phyloP scores from a whole-genome alignment of 2,113 vertebrate species.

The Corythoichthys intestinalis region DNA sequence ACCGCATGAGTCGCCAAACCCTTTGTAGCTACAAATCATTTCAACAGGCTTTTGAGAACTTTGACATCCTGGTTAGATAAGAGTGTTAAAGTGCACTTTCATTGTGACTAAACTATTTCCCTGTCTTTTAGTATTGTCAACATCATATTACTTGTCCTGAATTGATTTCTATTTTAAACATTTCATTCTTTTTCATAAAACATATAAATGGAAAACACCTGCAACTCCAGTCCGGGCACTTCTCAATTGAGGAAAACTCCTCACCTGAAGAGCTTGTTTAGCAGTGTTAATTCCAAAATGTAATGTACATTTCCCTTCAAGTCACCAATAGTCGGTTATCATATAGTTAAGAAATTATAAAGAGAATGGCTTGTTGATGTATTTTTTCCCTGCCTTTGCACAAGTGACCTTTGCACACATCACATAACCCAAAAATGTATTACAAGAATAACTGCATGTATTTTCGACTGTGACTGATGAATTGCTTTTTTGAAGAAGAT shows the following conservation, averaged over 20 bases:
- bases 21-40: neutral
- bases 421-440: neutral
- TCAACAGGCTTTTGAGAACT: neutral
- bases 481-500: neutral
- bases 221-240: constrained; percentile 1
- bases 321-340: neutral
- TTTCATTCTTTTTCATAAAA: neutral
- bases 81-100: neutral
- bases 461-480: neutral
- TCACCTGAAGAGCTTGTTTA: neutral
- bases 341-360: no score
- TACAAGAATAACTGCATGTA: neutral
- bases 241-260: neutral
- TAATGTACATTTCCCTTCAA: neutral
- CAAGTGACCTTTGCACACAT: neutral
- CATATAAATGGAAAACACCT: neutral
- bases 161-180: neutral
- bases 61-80: constrained; percentile 2
- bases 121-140: neutral
- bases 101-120: neutral
- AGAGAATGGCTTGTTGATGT: no score
- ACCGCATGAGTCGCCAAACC: neutral
- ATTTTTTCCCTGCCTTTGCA: neutral
- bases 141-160: neutral
- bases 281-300: neutral